Conservation (phyloP, 30 jellyfish, hydroid and myxozoan species). For the Hydractinia echinata region DNA sequence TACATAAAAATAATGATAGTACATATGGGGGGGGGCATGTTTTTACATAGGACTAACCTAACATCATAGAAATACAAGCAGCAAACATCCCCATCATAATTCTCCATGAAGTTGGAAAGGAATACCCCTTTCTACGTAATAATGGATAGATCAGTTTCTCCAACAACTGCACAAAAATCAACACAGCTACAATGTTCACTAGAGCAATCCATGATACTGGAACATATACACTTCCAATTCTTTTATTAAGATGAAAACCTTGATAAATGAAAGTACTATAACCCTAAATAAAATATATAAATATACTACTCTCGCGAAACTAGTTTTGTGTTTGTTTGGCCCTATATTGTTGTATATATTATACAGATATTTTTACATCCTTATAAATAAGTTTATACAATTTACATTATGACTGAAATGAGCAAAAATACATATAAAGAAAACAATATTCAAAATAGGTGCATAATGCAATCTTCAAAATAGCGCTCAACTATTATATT, state of each 20-base stretch:
- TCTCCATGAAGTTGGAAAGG: constrained; percentile 53
- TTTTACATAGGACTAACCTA: constrained; percentile 39
- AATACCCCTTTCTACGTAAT: constrained; percentile 26
- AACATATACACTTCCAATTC: constrained; percentile 37
- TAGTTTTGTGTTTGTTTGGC: neutral
- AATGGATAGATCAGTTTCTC: constrained; percentile 54
- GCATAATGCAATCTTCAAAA: too few species aligned
- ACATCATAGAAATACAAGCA: constrained; percentile 46
- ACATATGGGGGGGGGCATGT: too few species aligned
- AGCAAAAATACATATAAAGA: too few species aligned
- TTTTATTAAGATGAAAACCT: constrained; percentile 62
- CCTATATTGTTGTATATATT: neutral
- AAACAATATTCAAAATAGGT: too few species aligned
- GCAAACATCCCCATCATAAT: constrained; percentile 55
- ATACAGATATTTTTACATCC: neutral
- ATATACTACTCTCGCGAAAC: neutral
- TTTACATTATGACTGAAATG: too few species aligned
- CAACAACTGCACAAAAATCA: constrained; percentile 42
- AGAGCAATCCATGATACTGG: constrained; percentile 80
- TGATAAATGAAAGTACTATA: constrained; percentile 63
- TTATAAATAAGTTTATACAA: too few species aligned
- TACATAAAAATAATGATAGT: too few species aligned
- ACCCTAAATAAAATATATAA: constrained; percentile 36
- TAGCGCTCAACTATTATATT: too few species aligned
- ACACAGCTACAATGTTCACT: constrained; percentile 41